Conservation (phyloP, 2,888 invertebrate species). For the Lasioglossum calceatum region DNA sequence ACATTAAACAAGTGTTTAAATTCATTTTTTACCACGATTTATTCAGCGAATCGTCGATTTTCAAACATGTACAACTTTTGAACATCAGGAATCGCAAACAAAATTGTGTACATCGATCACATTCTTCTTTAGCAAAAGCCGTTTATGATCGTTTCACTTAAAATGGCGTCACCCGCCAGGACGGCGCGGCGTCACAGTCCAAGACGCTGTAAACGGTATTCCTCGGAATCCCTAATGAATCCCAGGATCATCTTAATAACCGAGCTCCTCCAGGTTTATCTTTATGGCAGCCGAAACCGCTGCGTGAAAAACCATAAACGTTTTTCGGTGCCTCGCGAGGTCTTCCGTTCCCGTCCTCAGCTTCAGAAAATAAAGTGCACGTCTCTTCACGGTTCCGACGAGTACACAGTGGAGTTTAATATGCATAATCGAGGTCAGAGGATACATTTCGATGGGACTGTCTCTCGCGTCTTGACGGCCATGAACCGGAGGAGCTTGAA, state of each 20-base stretch:
- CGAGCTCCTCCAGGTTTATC: conserved; percentile 38
- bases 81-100: too few relatives aligned
- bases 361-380: not conserved
- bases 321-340: conserved; percentile 24
- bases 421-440: conserved; percentile 33
- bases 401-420: not conserved
- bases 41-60: too few relatives aligned
- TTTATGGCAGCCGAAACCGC: conserved; percentile 55
- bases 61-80: not conserved
- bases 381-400: not conserved
- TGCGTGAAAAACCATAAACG: conserved; percentile 48
- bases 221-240: conserved; percentile 61
- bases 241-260: conserved; percentile 10
- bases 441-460: conserved; percentile 31
- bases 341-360: not conserved
- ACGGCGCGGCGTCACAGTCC: not conserved
- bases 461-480: conserved; percentile 26
- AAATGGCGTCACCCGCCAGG: not conserved
- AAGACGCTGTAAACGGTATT: not conserved
- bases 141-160: not conserved
- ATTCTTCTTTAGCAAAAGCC: not conserved
- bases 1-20: not conserved
- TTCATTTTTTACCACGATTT: not conserved
- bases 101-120: not conserved
- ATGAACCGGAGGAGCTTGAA: conserved; percentile 23